Base-by-base conservation (phyloP, 2,888 invertebrate species). In the Acrobasis suavella region DNA sequence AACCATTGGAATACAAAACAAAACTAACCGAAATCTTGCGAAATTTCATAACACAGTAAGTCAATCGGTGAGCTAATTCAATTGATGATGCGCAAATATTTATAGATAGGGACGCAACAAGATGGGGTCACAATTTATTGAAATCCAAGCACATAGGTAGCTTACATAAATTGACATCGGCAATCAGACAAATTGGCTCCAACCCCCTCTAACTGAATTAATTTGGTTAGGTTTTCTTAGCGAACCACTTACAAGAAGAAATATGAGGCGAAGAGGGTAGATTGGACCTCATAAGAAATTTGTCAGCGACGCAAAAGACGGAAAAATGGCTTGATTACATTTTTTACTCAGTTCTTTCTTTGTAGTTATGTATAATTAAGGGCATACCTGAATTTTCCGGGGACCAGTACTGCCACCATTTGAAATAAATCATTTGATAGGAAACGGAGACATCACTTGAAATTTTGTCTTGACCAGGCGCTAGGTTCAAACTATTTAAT, bases 161-260 rank as follows among this genome's bases (percentile, higher is more conserved):
- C 80, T 81, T 84, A 87, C 81, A 86, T 84, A 86, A 84, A 88
- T 87, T 85, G 86, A 86, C 83, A 90, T 85, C 75, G 86, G 86
- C 92, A 93, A 93, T 93, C 93, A 93, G 92, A 92, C 93, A 93
- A 93, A 93, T 93, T 93, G 93, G 89, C 86, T 92, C 86, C 82
- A 82, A 83, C 77, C 88, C 91, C 91, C 91, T 88, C 87, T 83
- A 82, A 85, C 85, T 79, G 85, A 90, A 92, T 92, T 92, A 91
- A 91, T 92, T 87, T 85, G 78, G 88, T 86, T 86, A 88, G 90
- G 87, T 89, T 91, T 90, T 89, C 91, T 91, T 89, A 88, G 85
- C 80, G 77, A 77, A 84, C 89, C 89, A 86, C 90, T 90, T 83
- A 82, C 83, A 73, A 70, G 73, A 73, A 77, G 80, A 82, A 83